Percentiles rank a stretch among this genome's conserved stretches.
Evolutionary conservation across 2,113 vertebrate genomes (phyloP).

Genomic region (Epinephelus moara): DNA sequence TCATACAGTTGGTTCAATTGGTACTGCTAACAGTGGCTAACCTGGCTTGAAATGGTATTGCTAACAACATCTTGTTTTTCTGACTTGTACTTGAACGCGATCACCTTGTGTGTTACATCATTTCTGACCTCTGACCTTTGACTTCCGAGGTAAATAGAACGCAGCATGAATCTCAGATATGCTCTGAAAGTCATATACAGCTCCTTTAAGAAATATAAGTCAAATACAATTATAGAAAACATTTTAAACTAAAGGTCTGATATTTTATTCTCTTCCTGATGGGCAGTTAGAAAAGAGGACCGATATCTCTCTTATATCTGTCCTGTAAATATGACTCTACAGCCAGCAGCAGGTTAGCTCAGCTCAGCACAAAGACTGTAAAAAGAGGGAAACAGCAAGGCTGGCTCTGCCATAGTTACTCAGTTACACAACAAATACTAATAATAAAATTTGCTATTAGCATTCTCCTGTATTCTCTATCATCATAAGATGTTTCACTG

Average conservation of each 20-base stretch:
- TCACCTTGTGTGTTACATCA: no score
- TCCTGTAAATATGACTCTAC: not conserved
- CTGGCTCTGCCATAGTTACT: not conserved
- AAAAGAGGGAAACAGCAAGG: not conserved
- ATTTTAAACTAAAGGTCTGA: not conserved
- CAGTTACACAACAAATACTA: not conserved
- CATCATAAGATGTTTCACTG: not conserved
- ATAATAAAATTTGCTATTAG: not conserved
- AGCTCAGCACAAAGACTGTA: conserved; percentile 4
- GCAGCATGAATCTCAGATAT: no score
- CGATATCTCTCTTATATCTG: not conserved
- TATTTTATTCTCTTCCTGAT: not conserved
- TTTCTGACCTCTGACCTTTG: no score
- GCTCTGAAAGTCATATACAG: no score
- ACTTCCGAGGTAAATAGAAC: no score
- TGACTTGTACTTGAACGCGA: not conserved
- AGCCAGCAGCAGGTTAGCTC: not conserved
- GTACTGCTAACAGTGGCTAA: no score
- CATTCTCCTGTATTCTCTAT: not conserved
- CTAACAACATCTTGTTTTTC: no score
- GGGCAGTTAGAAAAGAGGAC: not conserved
- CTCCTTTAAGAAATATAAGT: not conserved
- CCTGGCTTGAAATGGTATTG: no score
- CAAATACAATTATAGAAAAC: not conserved
- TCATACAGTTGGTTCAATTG: no score